Percentiles rank a stretch among this genome's conserved stretches.
Conservation (phyloP, 2,113 vertebrate species). For the Deroptyus accipitrinus region DNA sequence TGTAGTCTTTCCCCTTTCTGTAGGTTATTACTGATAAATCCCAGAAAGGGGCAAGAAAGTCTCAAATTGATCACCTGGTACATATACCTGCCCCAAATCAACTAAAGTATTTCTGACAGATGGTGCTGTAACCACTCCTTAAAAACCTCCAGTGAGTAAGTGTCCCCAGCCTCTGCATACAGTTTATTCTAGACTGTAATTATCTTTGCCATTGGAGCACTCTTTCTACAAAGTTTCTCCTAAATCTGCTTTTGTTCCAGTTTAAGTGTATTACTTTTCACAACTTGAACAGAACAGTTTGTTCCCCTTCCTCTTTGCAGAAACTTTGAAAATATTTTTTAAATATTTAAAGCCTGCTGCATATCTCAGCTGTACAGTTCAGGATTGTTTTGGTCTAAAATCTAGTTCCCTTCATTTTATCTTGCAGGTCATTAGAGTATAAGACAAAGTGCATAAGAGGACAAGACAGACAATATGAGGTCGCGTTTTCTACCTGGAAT, state of each 20-base stretch:
- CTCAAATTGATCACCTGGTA: background rate
- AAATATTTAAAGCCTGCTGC: background rate
- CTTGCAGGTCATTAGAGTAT: background rate
- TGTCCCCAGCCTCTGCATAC: background rate
- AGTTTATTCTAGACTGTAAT: background rate
- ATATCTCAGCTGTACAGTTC: background rate
- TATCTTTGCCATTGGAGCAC: background rate
- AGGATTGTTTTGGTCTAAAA: background rate
- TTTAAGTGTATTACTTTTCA: background rate
- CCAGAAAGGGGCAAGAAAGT: background rate
- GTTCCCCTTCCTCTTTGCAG: background rate
- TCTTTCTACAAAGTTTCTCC: background rate
- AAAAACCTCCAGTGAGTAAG: background rate
- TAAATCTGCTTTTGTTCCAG: constrained; percentile 1
- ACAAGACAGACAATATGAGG: background rate
- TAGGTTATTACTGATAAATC: background rate
- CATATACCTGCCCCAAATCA: background rate
- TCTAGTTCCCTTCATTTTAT: background rate
- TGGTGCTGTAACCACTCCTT: background rate
- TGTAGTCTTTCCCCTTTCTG: background rate
- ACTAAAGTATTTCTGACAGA: background rate
- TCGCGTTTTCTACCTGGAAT: background rate
- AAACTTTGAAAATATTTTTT: background rate
- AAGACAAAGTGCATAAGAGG: background rate
- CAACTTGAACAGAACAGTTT: background rate